Evolutionary conservation across 2,797 vertebrate species (phyloP), one percentile per base, ranked within the genome.

Genomic region (Chaetophractus vellerosus): DNA sequence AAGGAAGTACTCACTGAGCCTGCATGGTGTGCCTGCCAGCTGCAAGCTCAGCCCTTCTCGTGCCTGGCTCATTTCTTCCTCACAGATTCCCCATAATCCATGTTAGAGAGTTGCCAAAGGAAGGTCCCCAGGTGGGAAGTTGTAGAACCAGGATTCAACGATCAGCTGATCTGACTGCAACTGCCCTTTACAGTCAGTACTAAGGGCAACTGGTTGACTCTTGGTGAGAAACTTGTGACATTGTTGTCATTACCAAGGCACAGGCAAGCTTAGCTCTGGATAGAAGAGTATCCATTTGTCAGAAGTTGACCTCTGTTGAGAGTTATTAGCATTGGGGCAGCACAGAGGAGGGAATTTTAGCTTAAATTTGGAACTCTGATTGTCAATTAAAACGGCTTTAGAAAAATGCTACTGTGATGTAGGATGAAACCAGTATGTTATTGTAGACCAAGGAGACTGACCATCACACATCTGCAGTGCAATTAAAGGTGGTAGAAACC

Each of bases 381-480:
- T 69, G 63, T 48, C 66, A 6, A 41, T 45, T 10, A 1, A 48
- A 61, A 19, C n/a, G 12, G 66, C 71, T 66, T 66, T 10, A 68
- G 33, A 50, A 79, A 78, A 50, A 45, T 28, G 48, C 63, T n/a
- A 16, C 71, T 18, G 2, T 24, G 14, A 55, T 24, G 84, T 48
- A 64, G 26, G 68, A 76, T 5, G 50, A 86, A 86, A 36, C 6
- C 45, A n/a, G 5, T 19, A 15, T 12, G 31, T 41, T 10, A 24
- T 14, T 1, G 6, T 68, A 50, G 21, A 55, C 18, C 9, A 28
- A 38, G 64, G 88, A 88, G 50, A 52, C 9, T 10, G 23, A 63
- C 18, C 0, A 0, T 41, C 75, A 36, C 19, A 15, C 0, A 0
- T 9, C 50, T 55, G 31, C 21, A 26, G 5, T 9, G 14, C 2